These are phyloP conservation scores for Heliconius ismenius DNA, from an alignment of 2,888 invertebrate genomes.

Conservation along the genomic window DNA sequence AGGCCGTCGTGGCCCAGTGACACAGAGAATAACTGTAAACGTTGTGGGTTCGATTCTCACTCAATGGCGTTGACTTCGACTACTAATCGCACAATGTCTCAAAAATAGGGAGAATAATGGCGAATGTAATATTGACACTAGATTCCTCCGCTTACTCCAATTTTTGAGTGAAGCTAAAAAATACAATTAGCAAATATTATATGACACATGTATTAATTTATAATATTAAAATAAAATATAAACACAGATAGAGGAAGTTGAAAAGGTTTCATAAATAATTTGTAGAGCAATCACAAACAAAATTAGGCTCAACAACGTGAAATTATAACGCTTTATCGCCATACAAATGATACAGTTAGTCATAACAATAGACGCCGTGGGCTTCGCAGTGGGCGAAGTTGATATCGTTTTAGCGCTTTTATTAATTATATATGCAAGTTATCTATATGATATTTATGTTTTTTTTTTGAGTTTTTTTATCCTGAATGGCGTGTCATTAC, in stretches of 20 bases:
- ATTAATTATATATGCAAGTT: constrained; percentile 19
- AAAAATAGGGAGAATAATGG: background rate
- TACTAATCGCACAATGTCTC: background rate
- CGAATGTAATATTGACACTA: background rate
- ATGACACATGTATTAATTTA: too few species aligned
- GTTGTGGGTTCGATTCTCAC: too few species aligned
- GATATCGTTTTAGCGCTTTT: constrained; percentile 36
- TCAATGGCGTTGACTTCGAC: background rate
- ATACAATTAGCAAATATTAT: too few species aligned
- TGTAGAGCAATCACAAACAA: background rate
- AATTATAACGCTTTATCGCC: constrained; percentile 13
- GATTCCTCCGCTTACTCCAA: background rate
- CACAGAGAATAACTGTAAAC: too few species aligned
- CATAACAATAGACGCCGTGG: constrained; percentile 25
- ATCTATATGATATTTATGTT: background rate
- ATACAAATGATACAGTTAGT: constrained; percentile 21
- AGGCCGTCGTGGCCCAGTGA: too few species aligned
- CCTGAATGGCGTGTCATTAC: too few species aligned
- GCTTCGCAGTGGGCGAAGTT: constrained; percentile 25
- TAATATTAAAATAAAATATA: too few species aligned
- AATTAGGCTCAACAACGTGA: background rate
- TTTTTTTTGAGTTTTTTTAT: too few species aligned
- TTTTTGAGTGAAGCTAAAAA: too few species aligned
- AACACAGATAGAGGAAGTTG: background rate
- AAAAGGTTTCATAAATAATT: background rate